Evolutionary conservation across 1,140 invertebrate species (phyloP).

Genomic region (Drosophila santomea): DNA sequence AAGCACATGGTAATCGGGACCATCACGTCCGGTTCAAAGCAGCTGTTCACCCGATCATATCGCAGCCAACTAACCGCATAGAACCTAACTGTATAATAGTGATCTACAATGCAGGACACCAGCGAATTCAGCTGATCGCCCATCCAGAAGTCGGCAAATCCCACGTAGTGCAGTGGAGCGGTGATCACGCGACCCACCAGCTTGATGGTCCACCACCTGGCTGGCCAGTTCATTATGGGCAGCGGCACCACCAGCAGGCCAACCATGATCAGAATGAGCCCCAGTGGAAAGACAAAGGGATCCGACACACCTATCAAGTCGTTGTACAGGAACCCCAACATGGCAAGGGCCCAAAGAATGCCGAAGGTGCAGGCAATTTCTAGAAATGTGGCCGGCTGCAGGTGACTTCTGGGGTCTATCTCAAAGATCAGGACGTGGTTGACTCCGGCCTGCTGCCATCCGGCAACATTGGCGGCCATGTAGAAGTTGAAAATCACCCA

Average conservation of each 20-base stretch:
- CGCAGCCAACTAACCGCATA: conserved; percentile 86
- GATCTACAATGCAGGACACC: conserved; percentile 90
- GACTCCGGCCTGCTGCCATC: conserved; percentile 90
- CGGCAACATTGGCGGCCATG: conserved; percentile 90
- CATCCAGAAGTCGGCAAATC: conserved; percentile 97
- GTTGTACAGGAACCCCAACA: conserved; percentile 85
- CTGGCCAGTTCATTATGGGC: conserved; percentile 87
- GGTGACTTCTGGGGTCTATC: conserved; percentile 90
- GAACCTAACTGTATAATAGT: conserved; percentile 91
- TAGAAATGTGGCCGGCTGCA: conserved; percentile 89
- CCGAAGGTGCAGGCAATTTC: conserved; percentile 90
- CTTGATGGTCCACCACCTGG: conserved; percentile 85
- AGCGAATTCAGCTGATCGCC: conserved; percentile 96
- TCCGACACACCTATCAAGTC: conserved; percentile 86
- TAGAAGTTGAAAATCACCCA: conserved; percentile 89
- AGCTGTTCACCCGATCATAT: conserved; percentile 77
- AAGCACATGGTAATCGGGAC: conserved; percentile 89
- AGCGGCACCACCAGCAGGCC: conserved; percentile 89
- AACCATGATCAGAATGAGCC: conserved; percentile 86
- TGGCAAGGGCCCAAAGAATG: conserved; percentile 88
- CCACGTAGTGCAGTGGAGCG: conserved; percentile 94
- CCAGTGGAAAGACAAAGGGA: conserved; percentile 87
- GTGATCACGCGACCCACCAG: conserved; percentile 88
- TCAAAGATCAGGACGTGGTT: conserved; percentile 93
- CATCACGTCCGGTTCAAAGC: conserved; percentile 52